Evolutionary conservation across 2,113 vertebrate genomes (phyloP).

Genomic region (Amblyornis subalaris): DNA sequence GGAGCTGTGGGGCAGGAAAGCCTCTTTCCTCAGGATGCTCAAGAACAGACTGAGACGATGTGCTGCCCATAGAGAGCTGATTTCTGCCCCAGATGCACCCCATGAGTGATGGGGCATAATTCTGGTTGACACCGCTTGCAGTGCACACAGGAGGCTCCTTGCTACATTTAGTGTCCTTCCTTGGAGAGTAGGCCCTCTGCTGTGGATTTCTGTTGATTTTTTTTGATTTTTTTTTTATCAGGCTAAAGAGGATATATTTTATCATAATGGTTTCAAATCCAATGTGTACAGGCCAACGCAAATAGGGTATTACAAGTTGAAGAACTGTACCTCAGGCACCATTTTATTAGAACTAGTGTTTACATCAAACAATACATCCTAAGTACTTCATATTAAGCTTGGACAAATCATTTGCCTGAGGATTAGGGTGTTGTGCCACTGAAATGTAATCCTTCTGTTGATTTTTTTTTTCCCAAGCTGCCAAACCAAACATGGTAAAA

Average conservation of each 20-base stretch:
- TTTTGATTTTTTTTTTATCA: slow-evolving; percentile 67
- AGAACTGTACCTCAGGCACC: slow-evolving; percentile 90
- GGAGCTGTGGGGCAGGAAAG: background rate
- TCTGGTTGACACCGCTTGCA: fast-evolving
- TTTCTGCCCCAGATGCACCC: background rate
- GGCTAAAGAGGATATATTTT: slow-evolving; percentile 87
- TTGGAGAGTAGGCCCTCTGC: background rate
- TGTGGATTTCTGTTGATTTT: slow-evolving; percentile 40
- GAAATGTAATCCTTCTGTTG: slow-evolving; percentile 93
- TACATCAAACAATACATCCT: slow-evolving; percentile 96
- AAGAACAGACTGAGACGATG: background rate
- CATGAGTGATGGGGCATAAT: fast-evolving
- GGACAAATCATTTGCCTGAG: slow-evolving; percentile 99
- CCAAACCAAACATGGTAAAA: slow-evolving; percentile 91
- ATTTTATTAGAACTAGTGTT: slow-evolving; percentile 98
- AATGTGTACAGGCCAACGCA: slow-evolving; percentile 81
- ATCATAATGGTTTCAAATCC: slow-evolving; percentile 83
- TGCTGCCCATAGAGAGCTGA: fast-evolving
- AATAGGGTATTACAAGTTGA: slow-evolving; percentile 93
- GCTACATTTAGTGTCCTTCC: background rate
- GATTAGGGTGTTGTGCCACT: slow-evolving; percentile 93
- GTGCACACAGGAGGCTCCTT: background rate
- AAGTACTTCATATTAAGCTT: slow-evolving; percentile 98
- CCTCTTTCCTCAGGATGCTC: background rate
- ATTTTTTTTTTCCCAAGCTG: slow-evolving; percentile 87